Evolutionary conservation across 2,888 invertebrate species (phyloP), one percentile per base, ranked within the genome.

Genomic region (Uropetala carovei): DNA sequence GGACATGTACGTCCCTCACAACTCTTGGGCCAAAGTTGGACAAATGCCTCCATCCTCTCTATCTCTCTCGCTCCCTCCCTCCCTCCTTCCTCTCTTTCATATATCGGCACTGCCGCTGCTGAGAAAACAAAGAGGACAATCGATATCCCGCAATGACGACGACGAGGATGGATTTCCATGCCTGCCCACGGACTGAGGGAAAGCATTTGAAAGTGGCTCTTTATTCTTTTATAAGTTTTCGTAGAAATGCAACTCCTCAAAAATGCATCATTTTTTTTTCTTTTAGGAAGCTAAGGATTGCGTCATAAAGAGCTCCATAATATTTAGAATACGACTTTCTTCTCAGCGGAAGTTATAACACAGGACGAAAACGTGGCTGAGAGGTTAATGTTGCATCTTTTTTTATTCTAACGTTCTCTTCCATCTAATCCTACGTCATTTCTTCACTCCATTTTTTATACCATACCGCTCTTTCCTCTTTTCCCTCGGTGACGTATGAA

Each of bases 111-210:
- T 9, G 11, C n/a, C 68, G 68, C 68, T 68, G 68, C 14, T 64
- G 64, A n/a, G 18, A 68, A 68, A n/a, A 68, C 68, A 68, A 68
- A 68, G 68, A 13, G 68, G 68, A 68, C n/a, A 68, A 68, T 68
- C 68, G 68, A 68, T 68, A 68, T 18, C n/a, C 64, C 14, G 64
- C 64, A 64, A 14, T 68, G 68, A 68, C n/a, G 68, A 9, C n/a
- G 22, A 22, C n/a, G 22, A 22, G 68, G 68, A 22, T n/a, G 68
- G n/a, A 68, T 68, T n/a, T 18, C 64, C 64, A 14, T 7, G 68
- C 68, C 22, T 68, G 18, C 43, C 43, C 43, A 43, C 43, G 43
- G 43, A 22, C 22, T 18, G 68, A 68, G 18, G 18, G n/a, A 68
- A 68, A 22, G 22, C 68, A 68, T 68, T 68, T 22, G 18, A 68